phyloP scores from a whole-genome alignment of 2,797 vertebrate genomes.

The Setipinna tenuifilis region DNA sequence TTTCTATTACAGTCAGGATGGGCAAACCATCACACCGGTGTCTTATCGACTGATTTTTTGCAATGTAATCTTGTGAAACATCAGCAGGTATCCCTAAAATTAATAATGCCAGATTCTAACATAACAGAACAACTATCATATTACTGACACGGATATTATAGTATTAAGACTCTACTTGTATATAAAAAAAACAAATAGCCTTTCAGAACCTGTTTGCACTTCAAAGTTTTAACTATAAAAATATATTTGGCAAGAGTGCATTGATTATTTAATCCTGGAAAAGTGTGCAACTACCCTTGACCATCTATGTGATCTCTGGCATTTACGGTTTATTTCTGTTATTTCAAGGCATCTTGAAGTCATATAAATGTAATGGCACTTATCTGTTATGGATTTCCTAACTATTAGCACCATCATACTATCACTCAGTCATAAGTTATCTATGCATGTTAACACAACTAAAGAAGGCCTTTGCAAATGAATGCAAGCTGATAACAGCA shows the following conservation, averaged over 20 bases:
- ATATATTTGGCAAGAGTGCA: neutral
- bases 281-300: neutral
- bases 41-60: no score
- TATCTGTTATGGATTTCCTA: neutral
- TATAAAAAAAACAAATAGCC: neutral
- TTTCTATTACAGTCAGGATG: no score
- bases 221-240: neutral
- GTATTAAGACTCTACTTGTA: no score
- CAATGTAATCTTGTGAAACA: no score
- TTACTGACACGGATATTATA: no score
- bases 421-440: neutral
- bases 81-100: no score
- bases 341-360: neutral
- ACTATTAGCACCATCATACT: neutral
- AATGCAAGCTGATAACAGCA: neutral
- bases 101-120: no score
- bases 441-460: neutral
- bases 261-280: neutral
- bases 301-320: neutral
- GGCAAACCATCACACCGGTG: no score
- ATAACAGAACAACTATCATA: no score
- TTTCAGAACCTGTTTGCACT: neutral
- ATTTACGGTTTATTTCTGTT: neutral
- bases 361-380: neutral
- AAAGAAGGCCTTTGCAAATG: neutral